Base-by-base conservation (phyloP, 2,888 invertebrate species). In the Thyatira batis region DNA sequence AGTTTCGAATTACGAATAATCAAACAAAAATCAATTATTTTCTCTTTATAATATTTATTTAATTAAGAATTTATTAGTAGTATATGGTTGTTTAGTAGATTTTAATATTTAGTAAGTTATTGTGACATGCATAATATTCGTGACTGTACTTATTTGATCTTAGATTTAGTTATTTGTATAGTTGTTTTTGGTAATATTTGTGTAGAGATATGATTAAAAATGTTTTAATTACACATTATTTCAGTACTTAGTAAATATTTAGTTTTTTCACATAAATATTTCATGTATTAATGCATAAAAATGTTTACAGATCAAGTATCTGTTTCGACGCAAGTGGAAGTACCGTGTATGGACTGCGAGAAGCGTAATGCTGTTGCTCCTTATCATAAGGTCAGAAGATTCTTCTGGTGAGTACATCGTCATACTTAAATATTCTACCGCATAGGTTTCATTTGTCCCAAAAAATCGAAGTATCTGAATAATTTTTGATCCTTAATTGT, bases 321-420 rank as follows among this genome's bases (percentile, higher is more conserved):
- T 0, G 76, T 82, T 17, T 71, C 79, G 2, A 87, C 84, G 0
- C 91, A 91, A 65, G 84, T 69, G 3, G 84, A 84, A 25, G 67
- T 73, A 13, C 79, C 89, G 2, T 90, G 90, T 60, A 52, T 33
- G 0, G 81, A 81, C 3, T 91, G 91, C 46, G 80, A 69, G 48
- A 78, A 76, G 49, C 76, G 84, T 3, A 74, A 65, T 11, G 63
- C 62, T 0, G 65, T 64, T 0, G 67, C 60, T 0, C 76, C 78
- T 1, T 75, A 75, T 6, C 74, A 82, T 10, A 71, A 63, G 4
- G 51, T 89, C 0, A 72, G 78, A 57, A 80, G 70, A 63, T 84
- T 80, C 60, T 76, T 90, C 10, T 91, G 90, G 90, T 90, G 55
- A 55, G 83, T 74, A 65, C 27, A 33, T 52, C 43, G 43, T 39